Evolutionary conservation across 2,113 vertebrate genomes (phyloP), one percentile per base, ranked within the genome.

Genomic region (Raja brachyura): DNA sequence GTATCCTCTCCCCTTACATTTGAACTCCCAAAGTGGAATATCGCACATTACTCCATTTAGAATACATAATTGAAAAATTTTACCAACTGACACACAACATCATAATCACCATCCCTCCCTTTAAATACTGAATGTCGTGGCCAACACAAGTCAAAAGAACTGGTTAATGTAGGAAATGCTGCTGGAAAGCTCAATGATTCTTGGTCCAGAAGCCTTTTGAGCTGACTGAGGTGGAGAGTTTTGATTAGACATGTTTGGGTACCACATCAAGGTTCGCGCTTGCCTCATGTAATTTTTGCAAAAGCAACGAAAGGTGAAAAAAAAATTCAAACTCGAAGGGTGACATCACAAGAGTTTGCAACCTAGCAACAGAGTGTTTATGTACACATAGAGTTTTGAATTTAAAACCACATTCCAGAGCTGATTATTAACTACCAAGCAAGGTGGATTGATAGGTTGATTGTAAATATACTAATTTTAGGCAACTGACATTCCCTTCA

Each of bases 311-410:
- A 88, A n/a, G 59, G 22, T 63, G 59, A 31, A 88, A 73, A 25
- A 73, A 70, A 25, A 18, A 22, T 54, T 59, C 10, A 31, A 54
- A 92, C 18, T 54, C 1, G 39, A 11, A 54, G 25, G 54, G 33
- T 70, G 68, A 92, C 90, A 70, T 92, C 90, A 92, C 39, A 92
- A 92, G 20, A 74, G 90, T 9, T 14, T 13, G 90, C 33, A 92
- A 20, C 39, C 68, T 92, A 92, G 90, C 90, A 73, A 92, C 90
- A 92, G 9, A 92, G 4, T 11, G 22, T 70, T 90, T 54, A 66
- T n/a, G 39, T 48, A 25, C 28, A 73, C 0, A 54, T 73, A 74
- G 25, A 73, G 66, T 73, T 92, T 54, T 92, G 22, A 73, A 54
- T 92, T 92, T 48, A 73, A 90, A 73, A 48, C 66, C 33, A 92